Conservation (phyloP, 2,113 vertebrate genomes). For the Etheostoma spectabile region DNA sequence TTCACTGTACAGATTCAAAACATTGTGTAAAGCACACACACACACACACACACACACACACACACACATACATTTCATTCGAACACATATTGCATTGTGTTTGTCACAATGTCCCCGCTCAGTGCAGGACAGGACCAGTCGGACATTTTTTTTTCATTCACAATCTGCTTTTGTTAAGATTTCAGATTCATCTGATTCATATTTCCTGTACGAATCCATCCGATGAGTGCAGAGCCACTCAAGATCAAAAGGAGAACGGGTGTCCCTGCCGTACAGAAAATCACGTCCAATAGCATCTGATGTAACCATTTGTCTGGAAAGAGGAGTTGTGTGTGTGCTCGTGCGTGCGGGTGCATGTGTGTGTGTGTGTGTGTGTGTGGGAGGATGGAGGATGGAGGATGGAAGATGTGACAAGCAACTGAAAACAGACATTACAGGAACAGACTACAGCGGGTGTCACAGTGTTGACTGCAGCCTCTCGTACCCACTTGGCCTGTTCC, state of each 20-base stretch:
- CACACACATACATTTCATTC: not conserved
- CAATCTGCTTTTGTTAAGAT: not conserved
- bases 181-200: not conserved
- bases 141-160: not conserved
- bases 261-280: slow-evolving; percentile 7
- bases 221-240: not conserved
- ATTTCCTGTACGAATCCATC: not conserved
- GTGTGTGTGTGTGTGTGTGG: not conserved
- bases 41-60: not conserved
- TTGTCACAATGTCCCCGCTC: not conserved
- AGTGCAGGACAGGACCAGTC: not conserved
- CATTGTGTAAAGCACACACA: not conserved
- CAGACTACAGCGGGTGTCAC: not conserved
- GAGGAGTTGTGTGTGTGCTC: not conserved
- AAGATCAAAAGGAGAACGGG: not conserved
- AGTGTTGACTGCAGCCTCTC: not conserved
- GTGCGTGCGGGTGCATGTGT: not conserved
- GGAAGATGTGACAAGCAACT: slow-evolving; percentile 10
- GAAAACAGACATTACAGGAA: slow-evolving; percentile 7
- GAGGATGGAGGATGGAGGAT: too few species aligned
- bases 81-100: not conserved
- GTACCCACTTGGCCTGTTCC: not conserved
- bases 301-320: not conserved
- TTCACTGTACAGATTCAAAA: not conserved
- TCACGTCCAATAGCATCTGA: slow-evolving; percentile 1